phyloP scores from a whole-genome alignment of 2,888 invertebrate genomes.

The Hanleya hanleyi region DNA sequence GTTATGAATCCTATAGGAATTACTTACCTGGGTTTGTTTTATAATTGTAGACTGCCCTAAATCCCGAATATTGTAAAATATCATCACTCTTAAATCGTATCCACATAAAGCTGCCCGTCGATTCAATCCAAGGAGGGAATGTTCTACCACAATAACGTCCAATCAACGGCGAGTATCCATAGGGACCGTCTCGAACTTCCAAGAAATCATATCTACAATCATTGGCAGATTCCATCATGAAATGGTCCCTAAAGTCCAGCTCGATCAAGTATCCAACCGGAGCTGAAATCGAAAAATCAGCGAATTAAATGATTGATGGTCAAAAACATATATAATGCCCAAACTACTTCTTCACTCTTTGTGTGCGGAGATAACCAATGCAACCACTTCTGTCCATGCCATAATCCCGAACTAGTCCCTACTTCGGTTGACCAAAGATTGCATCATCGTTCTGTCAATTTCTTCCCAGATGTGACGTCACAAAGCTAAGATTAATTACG shows the following conservation, averaged over 20 bases:
- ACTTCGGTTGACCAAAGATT: no score
- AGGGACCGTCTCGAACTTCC: slow-evolving; percentile 87
- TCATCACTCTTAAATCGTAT: slow-evolving; percentile 86
- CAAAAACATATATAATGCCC: no score
- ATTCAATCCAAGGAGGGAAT: slow-evolving; percentile 83
- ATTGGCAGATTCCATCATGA: slow-evolving; percentile 81
- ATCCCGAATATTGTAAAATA: slow-evolving; percentile 85
- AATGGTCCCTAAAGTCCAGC: slow-evolving; percentile 86
- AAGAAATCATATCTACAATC: slow-evolving; percentile 86
- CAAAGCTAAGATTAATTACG: no score
- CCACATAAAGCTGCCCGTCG: slow-evolving; percentile 85
- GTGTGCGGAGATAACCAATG: no score
- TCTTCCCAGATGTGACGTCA: no score
- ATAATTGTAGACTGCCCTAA: slow-evolving; percentile 81
- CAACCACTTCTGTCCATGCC: no score
- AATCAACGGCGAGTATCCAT: slow-evolving; percentile 73
- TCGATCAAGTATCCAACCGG: slow-evolving; percentile 76
- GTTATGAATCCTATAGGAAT: no score
- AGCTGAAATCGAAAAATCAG: slow-evolving; percentile 66
- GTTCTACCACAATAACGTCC: slow-evolving; percentile 82
- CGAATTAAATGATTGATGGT: not conserved
- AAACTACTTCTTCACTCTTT: no score
- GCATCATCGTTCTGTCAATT: no score
- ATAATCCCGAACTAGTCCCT: no score
- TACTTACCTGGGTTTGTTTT: not conserved